Conservation (phyloP, 2,888 invertebrate species). For the Dusona sp. region DNA sequence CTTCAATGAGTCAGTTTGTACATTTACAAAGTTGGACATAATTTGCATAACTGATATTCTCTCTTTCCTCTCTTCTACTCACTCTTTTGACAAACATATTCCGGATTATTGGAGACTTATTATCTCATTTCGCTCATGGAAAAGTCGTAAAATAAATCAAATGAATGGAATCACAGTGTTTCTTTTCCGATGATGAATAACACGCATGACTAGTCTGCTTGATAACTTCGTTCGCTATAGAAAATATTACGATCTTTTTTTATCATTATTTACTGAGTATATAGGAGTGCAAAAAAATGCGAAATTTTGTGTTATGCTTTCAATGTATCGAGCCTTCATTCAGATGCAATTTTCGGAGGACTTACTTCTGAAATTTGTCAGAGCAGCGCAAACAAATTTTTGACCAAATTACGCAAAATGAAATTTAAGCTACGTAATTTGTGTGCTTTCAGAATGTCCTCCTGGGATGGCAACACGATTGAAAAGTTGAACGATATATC, state of each 20-base stretch:
- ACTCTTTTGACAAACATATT: slow-evolving; percentile 6
- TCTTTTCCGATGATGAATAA: slow-evolving; percentile 30
- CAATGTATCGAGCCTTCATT: neutral
- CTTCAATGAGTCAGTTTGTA: slow-evolving; percentile 72
- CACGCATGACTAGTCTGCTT: slow-evolving; percentile 8
- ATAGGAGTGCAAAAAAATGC: slow-evolving; percentile 13
- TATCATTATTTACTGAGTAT: neutral
- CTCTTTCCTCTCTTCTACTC: slow-evolving; percentile 17
- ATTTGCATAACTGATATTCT: slow-evolving; percentile 65
- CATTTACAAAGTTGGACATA: slow-evolving; percentile 79
- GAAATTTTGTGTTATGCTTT: slow-evolving; percentile 18
- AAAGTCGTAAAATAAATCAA: slow-evolving; percentile 53
- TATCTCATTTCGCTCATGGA: slow-evolving; percentile 60
- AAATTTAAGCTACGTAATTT: neutral
- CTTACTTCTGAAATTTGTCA: neutral
- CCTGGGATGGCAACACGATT: neutral
- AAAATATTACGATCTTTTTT: slow-evolving; percentile 36
- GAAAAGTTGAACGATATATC: neutral
- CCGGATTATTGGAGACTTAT: slow-evolving; percentile 57
- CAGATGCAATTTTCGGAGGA: neutral
- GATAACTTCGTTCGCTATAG: slow-evolving; percentile 10
- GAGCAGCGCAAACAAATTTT: neutral
- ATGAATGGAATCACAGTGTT: slow-evolving; percentile 61
- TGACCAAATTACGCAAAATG: neutral
- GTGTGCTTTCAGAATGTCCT: slow-evolving; percentile 39